Evolutionary conservation across 92 coral and sea anemone genomes (phyloP).

Genomic region (Pocillopora grandis): DNA sequence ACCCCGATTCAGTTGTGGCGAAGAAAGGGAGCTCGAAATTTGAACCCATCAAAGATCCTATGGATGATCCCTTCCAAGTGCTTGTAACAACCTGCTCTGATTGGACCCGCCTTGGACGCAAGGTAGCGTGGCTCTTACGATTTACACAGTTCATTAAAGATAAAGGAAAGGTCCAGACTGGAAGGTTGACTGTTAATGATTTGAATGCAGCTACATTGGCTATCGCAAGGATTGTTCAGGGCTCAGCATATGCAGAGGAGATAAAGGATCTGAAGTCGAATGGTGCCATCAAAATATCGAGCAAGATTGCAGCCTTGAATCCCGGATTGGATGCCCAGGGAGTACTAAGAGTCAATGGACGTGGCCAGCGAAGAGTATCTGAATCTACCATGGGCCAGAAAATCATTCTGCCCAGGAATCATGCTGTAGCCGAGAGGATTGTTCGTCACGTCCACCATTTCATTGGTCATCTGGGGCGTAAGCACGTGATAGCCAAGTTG

Average conservation of each 20-base stretch:
- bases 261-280: constrained; percentile 40
- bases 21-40: not conserved
- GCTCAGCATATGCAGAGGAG: constrained; percentile 42
- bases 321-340: constrained; percentile 51
- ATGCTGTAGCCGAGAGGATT: constrained; percentile 43
- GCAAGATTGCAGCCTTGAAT: constrained; percentile 61
- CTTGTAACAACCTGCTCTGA: constrained; percentile 59
- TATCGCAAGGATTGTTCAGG: constrained; percentile 50
- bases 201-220: constrained; percentile 48
- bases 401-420: constrained; percentile 56
- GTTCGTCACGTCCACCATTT: constrained; percentile 43
- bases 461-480: constrained; percentile 62
- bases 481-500: constrained; percentile 58
- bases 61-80: constrained; percentile 32
- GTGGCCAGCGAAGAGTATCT: constrained; percentile 13
- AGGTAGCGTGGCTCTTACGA: constrained; percentile 61
- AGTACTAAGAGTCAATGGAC: constrained; percentile 56
- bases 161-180: constrained; percentile 18
- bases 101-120: constrained; percentile 58
- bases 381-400: constrained; percentile 16
- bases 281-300: constrained; percentile 35
- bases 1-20: not conserved
- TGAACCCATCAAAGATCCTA: constrained; percentile 5
- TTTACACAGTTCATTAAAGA: constrained; percentile 43
- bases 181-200: constrained; percentile 49